Evolutionary conservation across 2,888 invertebrate species (phyloP).

Genomic region (Leptopterna dolabrata): DNA sequence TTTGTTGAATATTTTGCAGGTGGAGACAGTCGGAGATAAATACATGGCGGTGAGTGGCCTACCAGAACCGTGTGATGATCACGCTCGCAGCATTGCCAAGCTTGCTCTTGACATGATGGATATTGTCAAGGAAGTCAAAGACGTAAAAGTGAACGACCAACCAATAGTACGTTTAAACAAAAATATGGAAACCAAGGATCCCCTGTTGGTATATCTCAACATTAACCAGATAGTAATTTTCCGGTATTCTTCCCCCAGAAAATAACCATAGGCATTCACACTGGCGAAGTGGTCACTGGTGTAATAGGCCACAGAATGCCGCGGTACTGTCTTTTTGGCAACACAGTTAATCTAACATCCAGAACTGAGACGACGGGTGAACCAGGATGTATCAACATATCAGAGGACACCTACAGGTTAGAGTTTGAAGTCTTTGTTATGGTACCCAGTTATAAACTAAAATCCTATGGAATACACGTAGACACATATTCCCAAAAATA

Average conservation of each 20-base stretch:
- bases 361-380: constrained; percentile 93
- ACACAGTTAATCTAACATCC: constrained; percentile 93
- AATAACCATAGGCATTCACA: constrained; percentile 94
- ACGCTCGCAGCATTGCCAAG: constrained; percentile 90
- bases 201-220: no score
- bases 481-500: no score
- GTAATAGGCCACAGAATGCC: constrained; percentile 96
- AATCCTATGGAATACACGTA: no score
- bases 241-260: no score
- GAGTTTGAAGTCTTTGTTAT: constrained; percentile 65
- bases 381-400: constrained; percentile 89
- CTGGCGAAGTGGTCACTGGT: constrained; percentile 93
- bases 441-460: no score
- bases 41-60: constrained; percentile 98
- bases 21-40: constrained; percentile 97
- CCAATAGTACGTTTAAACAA: constrained; percentile 35
- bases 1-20: constrained; percentile 75
- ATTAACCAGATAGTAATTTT: no score
- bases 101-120: constrained; percentile 97
- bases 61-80: constrained; percentile 89
- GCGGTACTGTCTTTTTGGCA: constrained; percentile 91
- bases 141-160: constrained; percentile 76
- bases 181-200: neutral
- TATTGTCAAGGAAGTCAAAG: constrained; percentile 84
- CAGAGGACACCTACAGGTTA: constrained; percentile 89